Percentiles rank a stretch among this genome's conserved stretches.
phyloP scores from a whole-genome alignment of 1,140 invertebrate species.

The Rhopalosiphum maidis region DNA sequence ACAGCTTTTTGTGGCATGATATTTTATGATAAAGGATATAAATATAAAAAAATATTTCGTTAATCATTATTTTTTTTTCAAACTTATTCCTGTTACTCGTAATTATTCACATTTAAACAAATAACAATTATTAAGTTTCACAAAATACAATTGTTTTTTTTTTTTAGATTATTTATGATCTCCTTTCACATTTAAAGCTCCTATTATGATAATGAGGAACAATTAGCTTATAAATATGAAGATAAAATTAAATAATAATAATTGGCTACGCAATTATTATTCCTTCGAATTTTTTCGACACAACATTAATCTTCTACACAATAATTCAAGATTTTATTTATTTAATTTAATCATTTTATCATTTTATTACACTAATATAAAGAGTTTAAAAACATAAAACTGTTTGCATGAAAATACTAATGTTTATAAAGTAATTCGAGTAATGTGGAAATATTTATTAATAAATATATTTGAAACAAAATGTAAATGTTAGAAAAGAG shows the following conservation, averaged over 20 bases:
- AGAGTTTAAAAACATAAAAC: background rate
- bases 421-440: background rate
- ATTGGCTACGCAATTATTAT: background rate
- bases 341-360: no score
- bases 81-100: background rate
- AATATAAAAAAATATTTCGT: background rate
- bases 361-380: background rate
- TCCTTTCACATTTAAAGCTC: background rate
- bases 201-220: background rate
- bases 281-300: background rate
- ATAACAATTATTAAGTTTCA: conserved; percentile 11
- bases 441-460: background rate
- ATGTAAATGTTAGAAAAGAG: no score
- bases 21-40: background rate
- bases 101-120: conserved; percentile 7
- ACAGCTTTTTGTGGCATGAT: background rate
- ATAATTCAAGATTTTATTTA: background rate
- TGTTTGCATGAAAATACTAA: background rate
- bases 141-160: background rate
- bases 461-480: no score
- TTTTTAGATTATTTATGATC: background rate
- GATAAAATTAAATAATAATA: background rate
- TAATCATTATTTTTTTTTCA: background rate
- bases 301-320: background rate
- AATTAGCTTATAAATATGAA: background rate